A percentile compares a stretch with the other conserved stretches of the same genome.
Conservation (phyloP, 2,797 vertebrate species). For the Pipistrellus pipistrellus region DNA sequence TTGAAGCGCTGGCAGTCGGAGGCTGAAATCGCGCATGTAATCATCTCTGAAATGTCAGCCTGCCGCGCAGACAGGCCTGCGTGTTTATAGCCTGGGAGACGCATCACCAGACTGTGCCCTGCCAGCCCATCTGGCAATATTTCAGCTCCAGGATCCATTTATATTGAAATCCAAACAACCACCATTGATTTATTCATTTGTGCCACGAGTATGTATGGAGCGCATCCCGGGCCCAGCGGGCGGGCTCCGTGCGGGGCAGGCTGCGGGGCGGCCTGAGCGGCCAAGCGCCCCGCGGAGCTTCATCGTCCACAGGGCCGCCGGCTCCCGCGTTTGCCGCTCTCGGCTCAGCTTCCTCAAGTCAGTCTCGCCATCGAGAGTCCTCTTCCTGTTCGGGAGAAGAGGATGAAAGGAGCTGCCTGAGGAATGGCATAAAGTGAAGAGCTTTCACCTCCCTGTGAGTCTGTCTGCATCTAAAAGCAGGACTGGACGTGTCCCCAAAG, state of each 20-base stretch:
- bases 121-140: slow-evolving; percentile 82
- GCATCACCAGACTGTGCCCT: slow-evolving; percentile 81
- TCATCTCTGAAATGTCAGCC: slow-evolving; percentile 84
- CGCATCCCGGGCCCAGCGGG: accelerated
- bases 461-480: slow-evolving; percentile 2
- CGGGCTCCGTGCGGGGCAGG: background rate
- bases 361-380: slow-evolving; percentile 40
- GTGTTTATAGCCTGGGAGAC: slow-evolving; percentile 83
- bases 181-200: slow-evolving; percentile 68
- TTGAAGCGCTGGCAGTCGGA: slow-evolving; percentile 76
- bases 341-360: background rate
- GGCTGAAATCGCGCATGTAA: slow-evolving; percentile 84
- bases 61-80: slow-evolving; percentile 64
- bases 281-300: accelerated
- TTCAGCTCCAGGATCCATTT: slow-evolving; percentile 75
- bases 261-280: background rate
- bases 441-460: slow-evolving; percentile 70
- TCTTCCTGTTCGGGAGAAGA: slow-evolving; percentile 17
- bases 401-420: slow-evolving; percentile 39
- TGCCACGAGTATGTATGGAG: slow-evolving; percentile 28
- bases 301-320: accelerated
- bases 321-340: background rate
- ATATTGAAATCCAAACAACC: slow-evolving; percentile 72
- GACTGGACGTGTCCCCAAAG: background rate
- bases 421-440: slow-evolving; percentile 33